Evolutionary conservation across 2,797 vertebrate species (phyloP).

Genomic region (Megaceryle alcyon): DNA sequence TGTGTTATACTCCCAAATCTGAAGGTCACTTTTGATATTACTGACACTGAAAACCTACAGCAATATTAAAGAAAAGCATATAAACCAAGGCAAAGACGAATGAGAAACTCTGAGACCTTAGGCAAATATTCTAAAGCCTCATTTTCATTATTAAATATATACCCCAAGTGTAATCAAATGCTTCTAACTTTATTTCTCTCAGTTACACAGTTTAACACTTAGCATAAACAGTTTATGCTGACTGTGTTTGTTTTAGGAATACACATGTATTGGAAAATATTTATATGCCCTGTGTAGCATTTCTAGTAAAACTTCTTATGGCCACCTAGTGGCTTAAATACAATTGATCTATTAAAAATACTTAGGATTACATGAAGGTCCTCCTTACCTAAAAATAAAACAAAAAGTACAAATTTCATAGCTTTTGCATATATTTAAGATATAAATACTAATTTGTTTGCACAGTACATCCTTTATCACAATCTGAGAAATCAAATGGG

Average conservation of each 20-base stretch:
- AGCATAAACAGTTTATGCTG: constrained; percentile 39
- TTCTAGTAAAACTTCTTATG: constrained; percentile 29
- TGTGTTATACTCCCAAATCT: neutral
- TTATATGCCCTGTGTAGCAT: constrained; percentile 21
- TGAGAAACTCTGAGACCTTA: neutral
- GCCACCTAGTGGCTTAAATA: constrained; percentile 65
- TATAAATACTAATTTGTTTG: constrained; percentile 82
- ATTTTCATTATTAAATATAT: constrained; percentile 12
- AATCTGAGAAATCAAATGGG: constrained; percentile 72
- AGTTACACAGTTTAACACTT: constrained; percentile 51
- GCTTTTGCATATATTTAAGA: constrained; percentile 82
- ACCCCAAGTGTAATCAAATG: constrained; percentile 40
- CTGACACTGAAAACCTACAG: neutral
- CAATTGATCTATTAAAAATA: constrained; percentile 52
- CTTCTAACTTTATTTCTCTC: constrained; percentile 59
- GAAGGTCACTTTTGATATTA: neutral
- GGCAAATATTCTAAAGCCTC: neutral
- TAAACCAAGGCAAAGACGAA: neutral
- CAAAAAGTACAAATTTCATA: constrained; percentile 70
- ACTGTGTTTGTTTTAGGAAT: constrained; percentile 10
- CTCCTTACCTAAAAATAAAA: constrained; percentile 75
- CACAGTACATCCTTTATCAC: constrained; percentile 78
- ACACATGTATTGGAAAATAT: constrained; percentile 25
- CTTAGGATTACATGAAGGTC: constrained; percentile 30
- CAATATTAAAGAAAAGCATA: neutral